A percentile compares a stretch with the other conserved stretches of the same genome.
Evolutionary conservation across 2,888 invertebrate genomes (phyloP).

Genomic region (Ctenicera cuprea): DNA sequence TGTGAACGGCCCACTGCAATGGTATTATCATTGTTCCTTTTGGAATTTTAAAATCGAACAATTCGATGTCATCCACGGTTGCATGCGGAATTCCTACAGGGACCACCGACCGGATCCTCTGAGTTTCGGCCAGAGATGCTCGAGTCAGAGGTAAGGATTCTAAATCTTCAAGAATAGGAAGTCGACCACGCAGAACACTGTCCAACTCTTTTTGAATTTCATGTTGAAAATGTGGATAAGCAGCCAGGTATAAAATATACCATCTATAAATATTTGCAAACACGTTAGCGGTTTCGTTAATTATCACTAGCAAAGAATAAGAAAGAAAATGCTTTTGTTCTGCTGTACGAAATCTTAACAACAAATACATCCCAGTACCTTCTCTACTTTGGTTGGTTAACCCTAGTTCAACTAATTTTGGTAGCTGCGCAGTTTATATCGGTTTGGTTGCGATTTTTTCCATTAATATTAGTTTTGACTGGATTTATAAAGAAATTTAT

Average conservation of each 20-base stretch:
- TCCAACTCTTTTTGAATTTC: conserved; percentile 77
- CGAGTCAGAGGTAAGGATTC: conserved; percentile 77
- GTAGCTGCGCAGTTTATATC: too few relatives aligned
- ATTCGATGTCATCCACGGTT: conserved; percentile 73
- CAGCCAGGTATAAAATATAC: conserved; percentile 87
- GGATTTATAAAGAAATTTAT: too few relatives aligned
- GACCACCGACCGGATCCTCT: conserved; percentile 86
- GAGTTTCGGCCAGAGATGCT: conserved; percentile 87
- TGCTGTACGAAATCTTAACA: too few relatives aligned
- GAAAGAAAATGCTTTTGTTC: too few relatives aligned
- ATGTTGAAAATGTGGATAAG: conserved; percentile 79
- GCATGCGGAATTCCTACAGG: conserved; percentile 93
- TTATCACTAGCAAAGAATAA: too few relatives aligned
- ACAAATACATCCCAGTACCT: too few relatives aligned
- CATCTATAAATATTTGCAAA: too few relatives aligned
- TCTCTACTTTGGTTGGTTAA: too few relatives aligned
- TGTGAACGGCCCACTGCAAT: conserved; percentile 88
- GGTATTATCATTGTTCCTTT: conserved; percentile 86
- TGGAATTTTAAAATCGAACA: conserved; percentile 78
- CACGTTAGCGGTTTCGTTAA: too few relatives aligned
- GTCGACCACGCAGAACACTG: conserved; percentile 61
- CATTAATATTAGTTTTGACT: too few relatives aligned
- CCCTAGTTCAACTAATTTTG: too few relatives aligned
- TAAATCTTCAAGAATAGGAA: conserved; percentile 76
- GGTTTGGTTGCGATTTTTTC: too few relatives aligned